Evolutionary conservation across 2,113 vertebrate genomes (phyloP).

Genomic region (Chloroceryle aenea): DNA sequence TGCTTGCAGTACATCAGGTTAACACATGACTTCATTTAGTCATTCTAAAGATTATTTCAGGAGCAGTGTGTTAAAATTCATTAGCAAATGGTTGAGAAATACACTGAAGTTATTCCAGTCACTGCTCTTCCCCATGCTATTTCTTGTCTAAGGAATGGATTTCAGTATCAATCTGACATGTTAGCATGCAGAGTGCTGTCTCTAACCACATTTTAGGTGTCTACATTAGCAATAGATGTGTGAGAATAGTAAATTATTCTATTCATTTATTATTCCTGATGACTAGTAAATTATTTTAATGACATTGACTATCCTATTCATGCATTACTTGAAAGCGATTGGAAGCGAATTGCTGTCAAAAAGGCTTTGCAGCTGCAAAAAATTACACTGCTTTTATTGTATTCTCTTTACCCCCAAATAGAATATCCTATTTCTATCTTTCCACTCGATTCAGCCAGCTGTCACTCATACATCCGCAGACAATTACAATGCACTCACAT

Average conservation of each 20-base stretch:
- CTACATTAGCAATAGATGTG: background rate
- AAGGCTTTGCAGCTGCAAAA: conserved; percentile 50
- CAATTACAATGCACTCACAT: background rate
- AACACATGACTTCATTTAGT: background rate
- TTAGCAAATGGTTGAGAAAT: background rate
- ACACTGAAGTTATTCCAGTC: background rate
- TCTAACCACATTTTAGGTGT: background rate
- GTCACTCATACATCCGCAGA: background rate
- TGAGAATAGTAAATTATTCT: background rate
- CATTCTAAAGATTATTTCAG: background rate
- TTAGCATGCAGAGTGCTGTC: background rate
- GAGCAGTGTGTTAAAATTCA: background rate
- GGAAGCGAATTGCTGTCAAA: background rate
- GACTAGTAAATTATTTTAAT: conserved; percentile 43
- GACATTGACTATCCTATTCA: background rate
- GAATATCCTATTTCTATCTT: background rate
- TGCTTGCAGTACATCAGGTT: background rate
- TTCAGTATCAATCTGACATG: background rate
- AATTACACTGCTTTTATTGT: background rate
- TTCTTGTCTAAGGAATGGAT: background rate
- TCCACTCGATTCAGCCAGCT: background rate
- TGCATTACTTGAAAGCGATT: conserved; percentile 2
- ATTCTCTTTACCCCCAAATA: background rate
- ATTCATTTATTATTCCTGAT: conserved; percentile 17
- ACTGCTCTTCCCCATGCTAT: background rate